Evolutionary conservation across 2,797 vertebrate genomes (phyloP).

Genomic region (Gambelia wislizenii): DNA sequence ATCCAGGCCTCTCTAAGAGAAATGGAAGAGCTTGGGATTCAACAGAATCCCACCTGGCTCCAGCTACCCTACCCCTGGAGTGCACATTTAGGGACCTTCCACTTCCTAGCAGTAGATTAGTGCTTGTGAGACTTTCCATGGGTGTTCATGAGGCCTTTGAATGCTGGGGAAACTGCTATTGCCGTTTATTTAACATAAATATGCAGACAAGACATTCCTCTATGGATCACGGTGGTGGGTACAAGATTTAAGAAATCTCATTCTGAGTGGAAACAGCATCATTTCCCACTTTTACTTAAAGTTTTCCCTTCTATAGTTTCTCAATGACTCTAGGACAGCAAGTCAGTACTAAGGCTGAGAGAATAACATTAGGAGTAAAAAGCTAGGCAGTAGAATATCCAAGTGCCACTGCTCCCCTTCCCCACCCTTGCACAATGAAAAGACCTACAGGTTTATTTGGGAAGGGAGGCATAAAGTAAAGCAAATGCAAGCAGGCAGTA

Average conservation of each 20-base stretch:
- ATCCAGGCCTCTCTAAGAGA: no score
- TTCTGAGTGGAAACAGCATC: background rate
- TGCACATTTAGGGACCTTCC: no score
- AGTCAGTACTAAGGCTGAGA: background rate
- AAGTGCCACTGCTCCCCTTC: background rate
- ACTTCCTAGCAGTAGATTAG: no score
- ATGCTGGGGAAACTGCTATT: no score
- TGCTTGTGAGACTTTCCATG: no score
- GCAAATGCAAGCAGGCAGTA: background rate
- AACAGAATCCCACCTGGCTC: background rate
- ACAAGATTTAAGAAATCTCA: background rate
- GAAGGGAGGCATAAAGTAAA: background rate
- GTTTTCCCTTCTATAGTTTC: background rate
- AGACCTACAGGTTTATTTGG: background rate
- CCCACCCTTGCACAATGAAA: background rate
- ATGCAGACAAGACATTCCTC: background rate
- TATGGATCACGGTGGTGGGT: background rate
- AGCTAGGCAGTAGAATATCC: no score
- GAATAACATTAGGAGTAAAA: background rate
- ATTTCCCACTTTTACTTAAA: background rate
- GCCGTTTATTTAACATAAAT: background rate
- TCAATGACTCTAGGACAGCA: background rate
- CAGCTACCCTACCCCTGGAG: no score
- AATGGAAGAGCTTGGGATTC: no score
- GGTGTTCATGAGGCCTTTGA: no score